These are phyloP conservation scores for Erannis defoliaria DNA, from an alignment of 2,888 invertebrate species.

Conservation along the genomic window DNA sequence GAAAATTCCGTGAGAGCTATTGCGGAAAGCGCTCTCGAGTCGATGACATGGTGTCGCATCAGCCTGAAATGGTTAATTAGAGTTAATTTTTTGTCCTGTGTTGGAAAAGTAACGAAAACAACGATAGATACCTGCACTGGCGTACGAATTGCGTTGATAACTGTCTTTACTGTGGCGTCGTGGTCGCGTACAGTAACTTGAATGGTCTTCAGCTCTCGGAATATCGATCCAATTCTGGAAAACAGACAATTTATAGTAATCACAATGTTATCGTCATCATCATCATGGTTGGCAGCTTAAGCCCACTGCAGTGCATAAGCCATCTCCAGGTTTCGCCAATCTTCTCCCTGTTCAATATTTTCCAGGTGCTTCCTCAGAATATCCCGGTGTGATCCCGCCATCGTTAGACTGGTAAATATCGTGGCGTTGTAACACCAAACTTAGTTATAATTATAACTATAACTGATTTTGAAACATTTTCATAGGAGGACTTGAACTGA, in stretches of 20 bases:
- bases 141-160: conserved; percentile 63
- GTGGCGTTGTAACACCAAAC: no score
- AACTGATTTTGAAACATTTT: no score
- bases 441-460: no score
- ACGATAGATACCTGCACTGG: conserved; percentile 63
- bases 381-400: no score
- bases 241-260: conserved; percentile 6
- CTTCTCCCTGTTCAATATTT: no score
- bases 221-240: conserved; percentile 85
- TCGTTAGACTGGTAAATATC: no score
- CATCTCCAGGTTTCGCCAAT: no score
- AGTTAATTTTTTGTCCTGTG: not conserved
- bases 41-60: conserved; percentile 71
- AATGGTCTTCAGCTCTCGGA: conserved; percentile 85
- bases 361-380: no score
- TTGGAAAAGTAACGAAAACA: not conserved
- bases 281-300: not conserved
- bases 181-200: conserved; percentile 80
- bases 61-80: conserved; percentile 53
- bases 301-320: no score
- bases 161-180: conserved; percentile 72
- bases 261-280: not conserved
- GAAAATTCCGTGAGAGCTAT: conserved; percentile 68
- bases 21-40: conserved; percentile 73
- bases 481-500: no score